Base-by-base conservation (phyloP, 1,140 invertebrate species). In the Ceratina australensis region DNA sequence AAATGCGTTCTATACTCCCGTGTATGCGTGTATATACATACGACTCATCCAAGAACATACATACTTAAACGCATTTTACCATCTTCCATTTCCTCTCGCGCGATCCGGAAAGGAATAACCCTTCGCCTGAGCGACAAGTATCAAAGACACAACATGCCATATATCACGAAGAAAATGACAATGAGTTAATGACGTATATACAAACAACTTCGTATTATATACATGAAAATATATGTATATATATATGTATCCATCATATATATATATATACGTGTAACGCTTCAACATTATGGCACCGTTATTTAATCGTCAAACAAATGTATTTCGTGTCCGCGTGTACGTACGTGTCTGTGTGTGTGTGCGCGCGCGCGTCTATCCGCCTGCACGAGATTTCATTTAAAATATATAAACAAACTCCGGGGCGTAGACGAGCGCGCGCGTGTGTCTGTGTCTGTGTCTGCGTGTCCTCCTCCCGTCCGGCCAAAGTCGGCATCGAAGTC, bases 171-270 rank as follows among this genome's bases (percentile, higher is more conserved):
- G 83, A 77, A 50, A 84, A 89, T 84, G 87, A 87, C 85, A 83
- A 87, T 82, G 83, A 88, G 87, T 87, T 87, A 78, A 82, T 87
- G 87, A 91, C 88, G 89, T 91, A 91, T 92, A 92, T 92, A 92
- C 90, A 92, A 91, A 91, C 90, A 92, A 92, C 90, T 91, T 84
- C n/a, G 90, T 89, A 88, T 89, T 91, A 90, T 92, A 90, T 91
- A 91, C 87, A 91, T 88, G 84, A 89, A 87, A 89, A 91, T 88
- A 90, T 90, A 86, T 86, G 83, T 86, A 87, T 82, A 86, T 85
- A 77, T 84, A 86, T 87, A 87, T 87, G 88, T 88, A 87, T 89
- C 83, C 87, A 82, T 86, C 33, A 85, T 79, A 84, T 85, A 84
- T 83, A 86, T 80, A 81, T 85, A 86, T 88, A 86, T 87, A 86